Base-by-base conservation (phyloP, 1,140 invertebrate species). In the Drosophila saltans region DNA sequence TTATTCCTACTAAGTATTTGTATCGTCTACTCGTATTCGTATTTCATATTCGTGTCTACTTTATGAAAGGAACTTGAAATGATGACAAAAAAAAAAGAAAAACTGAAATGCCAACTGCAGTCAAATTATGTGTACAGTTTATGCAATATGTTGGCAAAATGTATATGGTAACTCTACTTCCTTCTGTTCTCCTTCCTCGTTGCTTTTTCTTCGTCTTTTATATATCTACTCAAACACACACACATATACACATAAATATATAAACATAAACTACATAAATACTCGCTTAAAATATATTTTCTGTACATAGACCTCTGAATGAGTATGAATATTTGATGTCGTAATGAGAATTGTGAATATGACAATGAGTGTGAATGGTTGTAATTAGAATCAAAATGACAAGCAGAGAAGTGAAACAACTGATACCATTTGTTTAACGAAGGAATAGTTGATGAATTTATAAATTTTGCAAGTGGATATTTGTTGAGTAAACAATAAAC, bases 241-340 rank as follows among this genome's bases (percentile, higher is more conserved):
- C 9, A 65, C 26, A 39, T 28, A 24, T 2, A 40, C 33, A 36
- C 1, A 59, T 60, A 61, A 70, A 24, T 64, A 56, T 48, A 56
- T 41, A 60, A 41, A 40, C 43, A 61, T 59, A 62, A 61, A 66
- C 69, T 66, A 48, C 33, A 36, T 36, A 36, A 36, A 36, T 36
- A 48, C 16, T 16, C 16, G 16, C 16, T 16, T 21, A 48, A 21
- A 24, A 16, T n/a, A 52, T 52, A 24, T 40, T 69, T 55, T 78
- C 74, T 81, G 80, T 82, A 82, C 30, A 81, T 73, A 72, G 52
- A 33, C 61, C 45, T n/a, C 45, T 52, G 45, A 7, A 6, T 36
- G 6, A 73, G 16, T 16, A 24, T 73, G 26, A 41, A n/a, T 40
- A 26, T 52, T 26, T 52, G 16, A 24, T 10, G 45, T 52, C 45